These are phyloP conservation scores for Anniella stebbinsi DNA, from an alignment of 2,797 vertebrate species.

Conservation along the genomic window DNA sequence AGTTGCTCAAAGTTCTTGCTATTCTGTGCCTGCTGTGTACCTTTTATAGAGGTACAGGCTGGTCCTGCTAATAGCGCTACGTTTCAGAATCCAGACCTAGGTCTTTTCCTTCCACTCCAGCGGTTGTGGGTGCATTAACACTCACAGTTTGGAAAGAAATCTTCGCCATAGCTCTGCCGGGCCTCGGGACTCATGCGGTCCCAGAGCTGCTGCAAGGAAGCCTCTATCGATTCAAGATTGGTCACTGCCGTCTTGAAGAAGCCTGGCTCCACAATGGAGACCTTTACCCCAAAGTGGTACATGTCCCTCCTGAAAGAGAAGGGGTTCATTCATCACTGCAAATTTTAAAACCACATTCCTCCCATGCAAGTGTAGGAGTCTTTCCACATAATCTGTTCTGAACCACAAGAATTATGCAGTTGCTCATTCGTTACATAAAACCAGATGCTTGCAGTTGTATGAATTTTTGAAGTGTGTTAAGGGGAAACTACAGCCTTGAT, in stretches of 20 bases:
- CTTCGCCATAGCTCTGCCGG: constrained; percentile 87
- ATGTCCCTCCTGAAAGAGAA: constrained; percentile 85
- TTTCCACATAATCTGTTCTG: not conserved
- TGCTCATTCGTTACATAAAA: not conserved
- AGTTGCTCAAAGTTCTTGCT: not conserved
- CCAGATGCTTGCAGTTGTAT: not conserved
- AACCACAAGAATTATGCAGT: not conserved
- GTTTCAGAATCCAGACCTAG: not conserved
- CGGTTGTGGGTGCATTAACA: not conserved
- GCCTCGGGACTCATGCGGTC: constrained; percentile 85
- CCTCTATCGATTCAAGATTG: constrained; percentile 83
- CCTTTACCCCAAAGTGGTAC: constrained; percentile 88
- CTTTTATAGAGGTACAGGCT: not conserved
- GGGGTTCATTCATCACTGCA: not conserved
- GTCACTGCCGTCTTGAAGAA: constrained; percentile 93
- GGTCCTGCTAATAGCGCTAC: not conserved
- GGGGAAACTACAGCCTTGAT: not conserved
- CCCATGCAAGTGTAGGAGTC: not conserved
- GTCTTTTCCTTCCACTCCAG: not conserved
- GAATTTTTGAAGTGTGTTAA: not conserved
- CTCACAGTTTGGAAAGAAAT: constrained; percentile 90
- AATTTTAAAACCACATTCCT: not conserved
- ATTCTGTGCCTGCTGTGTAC: too few species aligned
- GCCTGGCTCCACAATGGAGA: constrained; percentile 93
- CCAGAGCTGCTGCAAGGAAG: constrained; percentile 87